Evolutionary conservation across 2,888 invertebrate species (phyloP).

Genomic region (Mythimna ferrago): DNA sequence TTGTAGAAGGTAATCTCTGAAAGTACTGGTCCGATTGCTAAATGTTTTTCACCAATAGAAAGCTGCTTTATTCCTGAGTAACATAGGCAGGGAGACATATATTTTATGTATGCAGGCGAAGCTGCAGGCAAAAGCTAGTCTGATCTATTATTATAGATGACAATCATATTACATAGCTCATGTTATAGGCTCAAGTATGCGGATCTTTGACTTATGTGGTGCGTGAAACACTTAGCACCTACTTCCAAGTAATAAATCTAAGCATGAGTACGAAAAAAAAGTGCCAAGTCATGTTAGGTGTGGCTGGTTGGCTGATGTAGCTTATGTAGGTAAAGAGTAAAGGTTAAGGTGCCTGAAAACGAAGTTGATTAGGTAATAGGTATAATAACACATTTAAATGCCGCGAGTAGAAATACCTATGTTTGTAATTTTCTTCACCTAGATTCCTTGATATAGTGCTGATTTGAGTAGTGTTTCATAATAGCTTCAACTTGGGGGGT

Average conservation of each 20-base stretch:
- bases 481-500: too few species aligned
- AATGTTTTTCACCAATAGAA: too few species aligned
- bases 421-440: neutral
- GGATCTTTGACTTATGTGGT: neutral
- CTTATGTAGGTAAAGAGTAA: slow-evolving; percentile 7
- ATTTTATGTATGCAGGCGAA: too few species aligned
- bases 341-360: neutral
- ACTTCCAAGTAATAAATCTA: slow-evolving; percentile 3
- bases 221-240: neutral
- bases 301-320: neutral
- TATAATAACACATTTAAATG: neutral
- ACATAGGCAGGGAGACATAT: too few species aligned
- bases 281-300: neutral
- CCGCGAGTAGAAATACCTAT: neutral
- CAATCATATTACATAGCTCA: too few species aligned
- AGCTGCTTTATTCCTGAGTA: too few species aligned
- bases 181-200: too few species aligned
- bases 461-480: too few species aligned
- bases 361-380: neutral
- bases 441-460: neutral
- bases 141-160: too few species aligned
- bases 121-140: too few species aligned
- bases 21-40: too few species aligned
- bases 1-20: too few species aligned
- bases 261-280: neutral